Percentiles rank a stretch among this genome's conserved stretches.
phyloP scores from a whole-genome alignment of 2,113 vertebrate genomes.

The Cynoglossus semilaevis region DNA sequence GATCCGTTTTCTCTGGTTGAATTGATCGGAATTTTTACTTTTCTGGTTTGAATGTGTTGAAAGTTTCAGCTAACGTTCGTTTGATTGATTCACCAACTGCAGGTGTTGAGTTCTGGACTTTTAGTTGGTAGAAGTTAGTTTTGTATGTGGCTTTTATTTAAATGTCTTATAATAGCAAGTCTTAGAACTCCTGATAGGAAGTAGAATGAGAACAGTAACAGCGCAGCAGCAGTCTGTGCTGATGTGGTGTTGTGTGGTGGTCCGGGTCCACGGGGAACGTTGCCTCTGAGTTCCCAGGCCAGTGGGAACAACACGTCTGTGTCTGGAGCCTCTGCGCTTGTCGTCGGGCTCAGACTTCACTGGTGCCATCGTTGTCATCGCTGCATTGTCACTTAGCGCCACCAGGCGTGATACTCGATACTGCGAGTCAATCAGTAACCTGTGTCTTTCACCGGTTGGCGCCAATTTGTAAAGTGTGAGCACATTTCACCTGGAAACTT shows the following conservation, averaged over 20 bases:
- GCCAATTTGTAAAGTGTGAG: conserved; percentile 38
- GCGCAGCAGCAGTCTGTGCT: conserved; percentile 19
- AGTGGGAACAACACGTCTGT: conserved; percentile 66
- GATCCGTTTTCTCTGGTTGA: neutral
- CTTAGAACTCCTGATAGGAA: too few relatives aligned
- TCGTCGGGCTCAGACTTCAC: conserved; percentile 62
- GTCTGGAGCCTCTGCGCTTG: conserved; percentile 55
- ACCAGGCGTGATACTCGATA: conserved; percentile 59
- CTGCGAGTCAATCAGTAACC: conserved; percentile 41
- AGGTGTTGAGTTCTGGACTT: neutral
- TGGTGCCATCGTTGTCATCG: conserved; percentile 63
- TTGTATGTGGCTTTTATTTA: too few relatives aligned
- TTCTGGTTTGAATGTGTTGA: neutral
- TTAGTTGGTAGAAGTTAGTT: too few relatives aligned
- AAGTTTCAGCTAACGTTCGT: neutral
- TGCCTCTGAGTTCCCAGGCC: conserved; percentile 57
- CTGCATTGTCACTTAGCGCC: conserved; percentile 63
- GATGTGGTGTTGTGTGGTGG: conserved; percentile 37
- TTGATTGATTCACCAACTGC: neutral
- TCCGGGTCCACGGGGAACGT: conserved; percentile 51
- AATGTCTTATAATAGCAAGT: too few relatives aligned
- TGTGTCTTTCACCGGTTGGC: conserved; percentile 60
- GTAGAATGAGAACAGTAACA: conserved; percentile 22
- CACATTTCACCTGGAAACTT: conserved; percentile 25
- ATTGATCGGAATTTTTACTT: conserved; percentile 1